Evolutionary conservation across 2,113 vertebrate genomes (phyloP).

Genomic region (Meles meles): DNA sequence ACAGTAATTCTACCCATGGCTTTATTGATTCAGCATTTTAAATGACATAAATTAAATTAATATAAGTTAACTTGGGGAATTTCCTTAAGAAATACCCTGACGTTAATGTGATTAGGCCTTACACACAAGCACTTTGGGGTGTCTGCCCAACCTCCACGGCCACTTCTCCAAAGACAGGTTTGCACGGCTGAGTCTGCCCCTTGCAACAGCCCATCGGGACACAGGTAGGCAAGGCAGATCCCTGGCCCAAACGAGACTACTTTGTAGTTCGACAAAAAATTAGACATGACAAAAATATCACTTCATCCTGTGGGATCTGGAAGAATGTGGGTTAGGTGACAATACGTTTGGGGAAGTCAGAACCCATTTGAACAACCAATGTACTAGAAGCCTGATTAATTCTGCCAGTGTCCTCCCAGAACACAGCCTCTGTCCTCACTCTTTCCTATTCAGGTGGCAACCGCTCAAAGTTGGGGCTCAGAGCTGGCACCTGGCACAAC

Average conservation of each 20-base stretch:
- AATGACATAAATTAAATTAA: not conserved
- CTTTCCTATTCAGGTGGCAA: not conserved
- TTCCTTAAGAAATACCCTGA: not conserved
- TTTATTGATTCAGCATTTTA: not conserved
- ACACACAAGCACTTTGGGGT: not conserved
- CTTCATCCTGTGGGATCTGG: not conserved
- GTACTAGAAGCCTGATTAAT: not conserved
- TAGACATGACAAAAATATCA: not conserved
- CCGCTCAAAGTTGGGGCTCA: not conserved
- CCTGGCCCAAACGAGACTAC: not conserved
- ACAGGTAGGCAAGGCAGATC: not conserved
- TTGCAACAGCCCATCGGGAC: not conserved
- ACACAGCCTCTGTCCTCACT: not conserved
- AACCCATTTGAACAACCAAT: not conserved
- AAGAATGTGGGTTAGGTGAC: not conserved
- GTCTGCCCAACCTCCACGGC: not conserved
- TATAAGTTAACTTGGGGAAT: not conserved
- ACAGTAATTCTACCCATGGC: not conserved
- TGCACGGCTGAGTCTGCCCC: accelerated
- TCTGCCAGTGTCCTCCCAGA: not conserved
- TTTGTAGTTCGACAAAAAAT: not conserved
- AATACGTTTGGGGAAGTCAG: not conserved
- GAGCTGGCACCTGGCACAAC: accelerated
- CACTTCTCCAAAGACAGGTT: not conserved
- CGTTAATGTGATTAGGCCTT: not conserved